A percentile compares a stretch with the other conserved stretches of the same genome.
phyloP scores from a whole-genome alignment of 2,113 vertebrate species.

The Rhipidura dahli region DNA sequence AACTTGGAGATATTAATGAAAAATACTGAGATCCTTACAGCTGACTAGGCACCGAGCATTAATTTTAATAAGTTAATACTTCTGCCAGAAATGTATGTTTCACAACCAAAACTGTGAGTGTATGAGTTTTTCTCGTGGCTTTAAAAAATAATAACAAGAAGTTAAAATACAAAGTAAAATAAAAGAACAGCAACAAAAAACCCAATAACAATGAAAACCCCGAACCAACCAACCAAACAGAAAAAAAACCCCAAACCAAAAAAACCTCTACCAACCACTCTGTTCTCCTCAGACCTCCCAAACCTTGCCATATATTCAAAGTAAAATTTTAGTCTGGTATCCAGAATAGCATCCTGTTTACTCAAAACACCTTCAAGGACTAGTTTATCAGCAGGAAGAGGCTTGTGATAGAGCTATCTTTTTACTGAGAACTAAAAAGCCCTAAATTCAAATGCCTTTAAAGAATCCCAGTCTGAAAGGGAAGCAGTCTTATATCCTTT shows the following conservation, averaged over 20 bases:
- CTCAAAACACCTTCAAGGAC: neutral
- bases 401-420: neutral
- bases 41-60: neutral
- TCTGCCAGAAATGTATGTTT: neutral
- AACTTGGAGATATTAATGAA: neutral
- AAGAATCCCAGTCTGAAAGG: neutral
- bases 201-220: fast-evolving
- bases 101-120: neutral
- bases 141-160: neutral
- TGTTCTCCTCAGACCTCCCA: neutral
- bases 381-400: neutral
- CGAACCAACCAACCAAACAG: neutral
- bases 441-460: neutral
- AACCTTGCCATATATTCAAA: neutral
- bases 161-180: neutral
- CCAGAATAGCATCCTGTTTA: neutral
- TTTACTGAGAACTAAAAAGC: neutral
- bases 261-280: neutral
- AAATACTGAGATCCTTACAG: neutral
- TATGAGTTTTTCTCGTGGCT: neutral
- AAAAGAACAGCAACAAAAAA: neutral
- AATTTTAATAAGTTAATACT: neutral
- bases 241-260: neutral
- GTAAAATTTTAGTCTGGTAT: neutral
- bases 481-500: neutral